Percentiles rank a stretch among this genome's conserved stretches.
Conservation (phyloP, 2,888 invertebrate genomes). For the Apodemia zela region DNA sequence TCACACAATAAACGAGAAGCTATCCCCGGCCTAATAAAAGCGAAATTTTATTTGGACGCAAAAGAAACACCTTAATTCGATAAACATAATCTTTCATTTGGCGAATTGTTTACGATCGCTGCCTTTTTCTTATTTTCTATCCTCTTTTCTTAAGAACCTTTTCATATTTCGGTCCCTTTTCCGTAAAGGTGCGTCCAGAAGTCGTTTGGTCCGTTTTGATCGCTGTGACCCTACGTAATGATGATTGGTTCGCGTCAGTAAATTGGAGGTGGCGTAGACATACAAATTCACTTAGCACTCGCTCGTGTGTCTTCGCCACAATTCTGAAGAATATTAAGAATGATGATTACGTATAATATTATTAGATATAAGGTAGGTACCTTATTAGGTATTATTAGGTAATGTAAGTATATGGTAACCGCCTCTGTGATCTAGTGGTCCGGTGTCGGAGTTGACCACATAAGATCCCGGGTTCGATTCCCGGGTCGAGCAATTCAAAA, state of each 20-base stretch:
- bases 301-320: constrained; percentile 37
- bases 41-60: constrained; percentile 61
- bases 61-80: constrained; percentile 69
- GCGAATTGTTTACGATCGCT: constrained; percentile 62
- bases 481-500: too few species aligned
- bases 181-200: constrained; percentile 51
- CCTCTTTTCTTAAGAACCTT: constrained; percentile 35
- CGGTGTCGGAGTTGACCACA: too few species aligned
- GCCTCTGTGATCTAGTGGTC: too few species aligned
- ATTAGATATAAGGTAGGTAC: too few species aligned
- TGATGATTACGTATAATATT: neutral
- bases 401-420: too few species aligned
- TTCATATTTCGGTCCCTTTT: constrained; percentile 39
- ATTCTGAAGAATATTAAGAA: constrained; percentile 21
- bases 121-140: constrained; percentile 39
- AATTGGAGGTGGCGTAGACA: constrained; percentile 70
- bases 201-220: constrained; percentile 46
- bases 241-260: constrained; percentile 68
- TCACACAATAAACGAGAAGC: constrained; percentile 49
- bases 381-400: too few species aligned
- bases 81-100: constrained; percentile 79
- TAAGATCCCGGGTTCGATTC: too few species aligned
- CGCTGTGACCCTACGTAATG: constrained; percentile 50
- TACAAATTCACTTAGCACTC: constrained; percentile 71
- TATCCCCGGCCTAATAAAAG: constrained; percentile 58